Evolutionary conservation across 2,888 invertebrate species (phyloP), one percentile per base, ranked within the genome.

Genomic region (Eilema sororculum): DNA sequence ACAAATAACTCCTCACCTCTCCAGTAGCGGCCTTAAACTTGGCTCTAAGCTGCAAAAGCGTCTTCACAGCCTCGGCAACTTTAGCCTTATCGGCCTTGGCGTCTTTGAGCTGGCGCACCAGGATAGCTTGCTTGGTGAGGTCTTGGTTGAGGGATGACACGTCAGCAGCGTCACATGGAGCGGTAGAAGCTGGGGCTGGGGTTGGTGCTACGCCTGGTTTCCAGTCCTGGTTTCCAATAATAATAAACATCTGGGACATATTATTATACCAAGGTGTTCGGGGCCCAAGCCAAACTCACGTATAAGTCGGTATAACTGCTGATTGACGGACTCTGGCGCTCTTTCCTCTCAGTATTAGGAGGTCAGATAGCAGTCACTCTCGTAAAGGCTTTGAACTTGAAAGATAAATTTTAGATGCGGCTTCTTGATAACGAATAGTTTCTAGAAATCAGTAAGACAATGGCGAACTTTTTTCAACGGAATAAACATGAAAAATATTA

Each of bases 91-190:
- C 92, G 72, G 93, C 90, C 85, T 97, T 97, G 33, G 96, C 94
- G 0, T 95, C 78, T 88, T 98, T 98, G 16, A 98, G 92, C 13
- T 96, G 95, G 28, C 98, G 95, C 1, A 98, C 96, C 74, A 96
- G 87, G 77, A 97, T 96, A 6, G 98, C 97, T 87, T 96, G 96
- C 76, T 94, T 92, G 20, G 89, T 85, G 75, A 97, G 96, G 73
- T 96, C 83, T 37, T 85, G 80, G 89, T 91, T 79, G 2, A 90
- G 66, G 63, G 90, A 85, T 25, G 74, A 64, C n/a, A 91, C 87
- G 69, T 84, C 83, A 37, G 76, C 76, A 22, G 79, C 52, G 9
- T 78, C 57, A n/a, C 76, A 33, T 13, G 76, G 68, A 6, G 67
- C 60, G 3, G 78, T 56, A 9, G 73, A 33, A 28, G 67, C 16